Percentiles rank a stretch among this genome's conserved stretches.
Conservation (phyloP, 2,797 vertebrate genomes). For the Manis javanica region DNA sequence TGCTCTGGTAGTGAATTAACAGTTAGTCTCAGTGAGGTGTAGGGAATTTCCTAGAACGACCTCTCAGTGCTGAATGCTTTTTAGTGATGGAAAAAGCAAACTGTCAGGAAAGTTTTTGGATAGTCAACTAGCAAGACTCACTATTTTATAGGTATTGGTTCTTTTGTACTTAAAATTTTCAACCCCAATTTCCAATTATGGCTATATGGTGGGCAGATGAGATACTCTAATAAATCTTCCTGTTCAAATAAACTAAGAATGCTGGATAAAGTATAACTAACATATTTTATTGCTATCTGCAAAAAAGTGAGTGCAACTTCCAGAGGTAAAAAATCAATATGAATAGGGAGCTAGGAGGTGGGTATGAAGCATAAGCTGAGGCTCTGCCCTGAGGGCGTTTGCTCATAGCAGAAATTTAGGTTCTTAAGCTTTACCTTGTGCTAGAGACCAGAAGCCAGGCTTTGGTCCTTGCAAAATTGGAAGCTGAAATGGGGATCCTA, state of each 20-base stretch:
- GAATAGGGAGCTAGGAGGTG: neutral
- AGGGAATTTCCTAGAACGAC: neutral
- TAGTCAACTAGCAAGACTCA: neutral
- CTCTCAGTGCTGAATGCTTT: neutral
- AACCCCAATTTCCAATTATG: neutral
- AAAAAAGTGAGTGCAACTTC: neutral
- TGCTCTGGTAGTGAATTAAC: neutral
- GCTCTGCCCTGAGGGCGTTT: neutral
- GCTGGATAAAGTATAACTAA: neutral
- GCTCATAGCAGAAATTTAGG: neutral
- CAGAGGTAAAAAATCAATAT: neutral
- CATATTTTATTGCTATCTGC: neutral
- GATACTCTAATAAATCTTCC: neutral
- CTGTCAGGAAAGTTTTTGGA: neutral
- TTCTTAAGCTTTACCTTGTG: neutral
- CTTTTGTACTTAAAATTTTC: neutral
- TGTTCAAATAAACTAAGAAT: neutral
- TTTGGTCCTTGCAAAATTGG: neutral
- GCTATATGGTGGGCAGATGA: neutral
- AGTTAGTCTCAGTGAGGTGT: neutral
- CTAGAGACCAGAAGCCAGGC: neutral
- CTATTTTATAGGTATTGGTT: neutral
- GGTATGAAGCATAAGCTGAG: neutral
- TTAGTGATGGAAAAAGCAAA: neutral
- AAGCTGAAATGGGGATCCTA: neutral